Base-by-base conservation (phyloP, 2,888 invertebrate genomes). In the Andrena camellia region DNA sequence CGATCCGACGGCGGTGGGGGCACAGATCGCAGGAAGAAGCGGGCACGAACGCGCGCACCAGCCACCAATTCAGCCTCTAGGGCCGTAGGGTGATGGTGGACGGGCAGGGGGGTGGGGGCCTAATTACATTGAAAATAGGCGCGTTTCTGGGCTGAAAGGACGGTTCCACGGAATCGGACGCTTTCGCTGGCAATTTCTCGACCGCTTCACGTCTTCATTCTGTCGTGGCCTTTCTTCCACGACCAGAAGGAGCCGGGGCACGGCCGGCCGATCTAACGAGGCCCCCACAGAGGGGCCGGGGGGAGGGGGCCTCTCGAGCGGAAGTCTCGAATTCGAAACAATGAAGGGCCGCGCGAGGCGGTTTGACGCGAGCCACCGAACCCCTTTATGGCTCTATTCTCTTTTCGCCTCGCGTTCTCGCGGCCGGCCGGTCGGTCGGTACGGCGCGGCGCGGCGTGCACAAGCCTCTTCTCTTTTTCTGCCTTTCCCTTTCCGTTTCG, bases 381-480 rank as follows among this genome's bases (percentile, higher is more conserved):
- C 91, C 90, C 87, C 83, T 93, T 93, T 93, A 93, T 89, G 92
- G 90, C 92, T 92, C 91, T 91, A 92, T 93, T 91, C 74, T 83
- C 80, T 73, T 80, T 73, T 79, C 76, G 66, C 78, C 57, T 81
- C 86, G 78, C 62, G 70, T 70, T 81, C 70, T 26, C 59, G 29
- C 54, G 26, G 33, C 33, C 33, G 33, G 7, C 33, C 33, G 33
- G n/a, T n/a, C n/a, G n/a, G n/a, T n/a, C n/a, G n/a, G n/a, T n/a
- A n/a, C n/a, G n/a, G n/a, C n/a, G n/a, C n/a, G n/a, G 42, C 64
- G 48, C 50, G 26, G 23, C 42, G 42, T 50, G 50, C 33, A 63
- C 33, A 20, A 52, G 8, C 42, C 54, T 68, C 35, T 57, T 60
- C 54, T 68, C 64, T 66, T 66, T 57, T n/a, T 64, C 54, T 42